Evolutionary conservation across 2,113 vertebrate species (phyloP), one percentile per base, ranked within the genome.

Genomic region (Canis aureus): DNA sequence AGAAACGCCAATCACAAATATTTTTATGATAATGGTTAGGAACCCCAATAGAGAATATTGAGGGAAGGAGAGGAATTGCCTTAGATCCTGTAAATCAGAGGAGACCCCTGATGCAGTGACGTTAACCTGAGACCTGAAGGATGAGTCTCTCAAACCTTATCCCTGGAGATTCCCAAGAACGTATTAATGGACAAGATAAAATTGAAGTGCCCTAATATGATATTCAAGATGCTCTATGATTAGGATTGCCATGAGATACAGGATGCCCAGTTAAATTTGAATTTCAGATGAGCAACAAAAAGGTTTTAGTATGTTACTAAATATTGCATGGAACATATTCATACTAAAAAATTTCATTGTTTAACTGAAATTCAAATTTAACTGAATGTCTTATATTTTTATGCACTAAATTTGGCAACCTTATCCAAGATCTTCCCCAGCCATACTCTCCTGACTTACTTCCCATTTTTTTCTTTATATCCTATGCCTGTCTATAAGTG

Each of bases 181-280:
- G 69, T 92, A 60, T 66, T 74, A 96, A 73, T 66, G 89, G 35
- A 35, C 5, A 78, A 91, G 67, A 38, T 79, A 88, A 94, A 83
- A 29, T 57, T 13, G 17, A 49, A 91, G 84, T 73, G 69, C 64
- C 49, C 94, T 57, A 92, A 66, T 73, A 79, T 27, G 16, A 38
- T 51, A 59, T 73, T 84, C 22, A 96, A 89, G 23, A n/a, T 51
- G 43, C 79, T 80, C 49, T 38, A 60, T 92, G 84, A 62, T 81
- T 64, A 92, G 49, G 35, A 35, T 9, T 53, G 57, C 38, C 80
- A 92, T 92, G 89, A 85, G 85, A 92, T 85, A 85, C 43, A 80
- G 86, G 19, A 71, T 64, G 43, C 11, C 55, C 69, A 69, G 53
- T 55, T 78, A 82, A 78, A 87, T 76, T 32, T 87, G 53, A 76